Conservation (phyloP, 2,888 invertebrate species). For the Pyrochroa serraticornis region DNA sequence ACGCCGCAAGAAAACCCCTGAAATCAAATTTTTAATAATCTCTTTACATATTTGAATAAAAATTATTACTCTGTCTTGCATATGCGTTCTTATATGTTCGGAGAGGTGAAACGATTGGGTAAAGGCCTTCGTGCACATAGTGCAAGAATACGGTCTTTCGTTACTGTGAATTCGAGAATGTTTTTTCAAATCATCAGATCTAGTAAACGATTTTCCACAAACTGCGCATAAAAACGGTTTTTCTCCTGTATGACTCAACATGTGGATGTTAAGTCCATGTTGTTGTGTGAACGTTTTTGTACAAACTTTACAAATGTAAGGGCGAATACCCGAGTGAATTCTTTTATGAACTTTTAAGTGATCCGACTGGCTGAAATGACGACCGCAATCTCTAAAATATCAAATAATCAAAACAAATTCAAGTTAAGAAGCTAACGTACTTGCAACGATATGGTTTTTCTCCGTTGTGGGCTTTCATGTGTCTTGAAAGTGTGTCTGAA, state of each 20-base stretch:
- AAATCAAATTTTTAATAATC: neutral
- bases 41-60: neutral
- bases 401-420: too few relatives aligned
- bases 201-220: constrained; percentile 46
- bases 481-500: constrained; percentile 19
- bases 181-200: constrained; percentile 45
- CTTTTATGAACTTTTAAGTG: constrained; percentile 43
- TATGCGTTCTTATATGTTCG: constrained; percentile 37
- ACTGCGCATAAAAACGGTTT: constrained; percentile 43
- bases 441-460: constrained; percentile 19
- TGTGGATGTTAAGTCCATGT: constrained; percentile 48
- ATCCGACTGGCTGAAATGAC: neutral
- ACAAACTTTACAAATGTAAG: constrained; percentile 47
- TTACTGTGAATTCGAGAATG: constrained; percentile 45
- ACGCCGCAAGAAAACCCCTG: constrained; percentile 13
- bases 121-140: constrained; percentile 28
- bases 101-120: constrained; percentile 38
- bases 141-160: constrained; percentile 46
- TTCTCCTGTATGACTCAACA: constrained; percentile 48
- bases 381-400: neutral
- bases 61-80: constrained; percentile 29
- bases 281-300: constrained; percentile 48
- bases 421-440: too few relatives aligned
- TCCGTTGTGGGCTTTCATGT: constrained; percentile 17
- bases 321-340: constrained; percentile 41